Base-by-base conservation (phyloP, 2,113 vertebrate genomes). In the Anseranas semipalmata region DNA sequence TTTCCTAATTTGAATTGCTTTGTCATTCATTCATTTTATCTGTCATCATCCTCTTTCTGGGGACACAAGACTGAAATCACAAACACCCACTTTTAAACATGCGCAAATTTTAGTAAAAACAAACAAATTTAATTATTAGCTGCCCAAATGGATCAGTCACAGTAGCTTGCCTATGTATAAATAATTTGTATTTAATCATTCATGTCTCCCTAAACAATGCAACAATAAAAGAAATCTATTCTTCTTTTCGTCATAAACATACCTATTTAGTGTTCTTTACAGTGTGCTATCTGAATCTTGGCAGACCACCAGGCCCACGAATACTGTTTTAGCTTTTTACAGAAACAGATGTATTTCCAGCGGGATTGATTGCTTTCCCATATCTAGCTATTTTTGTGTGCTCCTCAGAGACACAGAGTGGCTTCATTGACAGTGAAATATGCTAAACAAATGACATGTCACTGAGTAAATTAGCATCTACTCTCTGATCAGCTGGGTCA, bases 401-500 rank as follows among this genome's bases (percentile, higher is more conserved):
- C 37, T 96, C 97, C 97, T 97, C 87, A 92, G 94, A 96, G 95
- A 94, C 79, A 81, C 2, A 7, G 77, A 94, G 94, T 80, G 84
- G 93, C 90, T 97, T 97, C 95, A 95, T 79, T 96, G 97, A 97
- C 96, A 98, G 89, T 93, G 92, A 98, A 97, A 97, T 92, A 96
- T 95, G 97, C 96, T 97, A 97, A 98, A 97, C 94, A 97, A 98
- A 97, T 97, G 97, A 92, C 84, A 97, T 95, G 96, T 95, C 98
- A 98, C 97, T 87, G 96, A 97, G 96, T 97, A 97, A 98, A 98
- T 98, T 97, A 98, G 97, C 97, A 97, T 97, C 96, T 93, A 94
- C 95, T 96, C 97, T 97, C 98, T 98, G 98, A 99, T 98, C 98
- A 99, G 98, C 99, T 98, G 99, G 98, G 98, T 97, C 97, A 98